phyloP scores from a whole-genome alignment of 2,797 vertebrate species.

The Coranthus polyacanthus region DNA sequence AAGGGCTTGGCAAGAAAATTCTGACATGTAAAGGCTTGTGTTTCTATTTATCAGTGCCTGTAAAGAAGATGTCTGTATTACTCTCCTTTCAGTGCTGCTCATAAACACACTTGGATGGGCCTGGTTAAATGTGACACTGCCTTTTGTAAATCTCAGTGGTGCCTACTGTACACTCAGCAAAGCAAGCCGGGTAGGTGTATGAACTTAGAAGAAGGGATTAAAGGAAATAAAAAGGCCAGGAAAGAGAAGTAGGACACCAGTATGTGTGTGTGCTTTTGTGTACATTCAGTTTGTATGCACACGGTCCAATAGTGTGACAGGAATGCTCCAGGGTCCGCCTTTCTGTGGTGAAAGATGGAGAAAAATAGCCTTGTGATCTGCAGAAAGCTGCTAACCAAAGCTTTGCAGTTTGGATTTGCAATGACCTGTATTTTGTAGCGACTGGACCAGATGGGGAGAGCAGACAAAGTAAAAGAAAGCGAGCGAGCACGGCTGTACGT shows the following conservation, averaged over 20 bases:
- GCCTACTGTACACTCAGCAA: slow-evolving; percentile 1
- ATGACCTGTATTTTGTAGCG: slow-evolving; percentile 53
- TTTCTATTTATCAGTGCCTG: slow-evolving; percentile 31
- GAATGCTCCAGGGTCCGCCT: slow-evolving; percentile 65
- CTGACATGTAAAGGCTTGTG: slow-evolving; percentile 62
- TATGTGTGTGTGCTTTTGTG: slow-evolving; percentile 43
- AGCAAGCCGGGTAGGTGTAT: slow-evolving; percentile 17
- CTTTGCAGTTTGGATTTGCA: slow-evolving; percentile 55
- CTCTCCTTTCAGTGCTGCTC: slow-evolving; percentile 8
- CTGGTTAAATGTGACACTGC: slow-evolving; percentile 22
- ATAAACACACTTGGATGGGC: slow-evolving; percentile 8
- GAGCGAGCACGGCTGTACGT: slow-evolving; percentile 5
- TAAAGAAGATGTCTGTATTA: slow-evolving; percentile 28
- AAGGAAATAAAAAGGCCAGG: slow-evolving; percentile 46
- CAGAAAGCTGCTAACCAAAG: slow-evolving; percentile 44
- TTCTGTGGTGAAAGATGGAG: slow-evolving; percentile 36
- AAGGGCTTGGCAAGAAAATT: slow-evolving; percentile 47
- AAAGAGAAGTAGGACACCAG: slow-evolving; percentile 56
- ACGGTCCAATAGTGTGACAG: slow-evolving; percentile 48
- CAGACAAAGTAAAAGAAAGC: slow-evolving; percentile 29
- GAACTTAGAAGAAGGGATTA: slow-evolving; percentile 10
- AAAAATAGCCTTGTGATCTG: slow-evolving; percentile 37
- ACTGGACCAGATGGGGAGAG: slow-evolving; percentile 45
- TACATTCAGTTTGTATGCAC: slow-evolving; percentile 47
- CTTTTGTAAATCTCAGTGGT: slow-evolving; percentile 14